Base-by-base conservation (phyloP, 2,888 invertebrate genomes). In the Fissipunctia ypsillon region DNA sequence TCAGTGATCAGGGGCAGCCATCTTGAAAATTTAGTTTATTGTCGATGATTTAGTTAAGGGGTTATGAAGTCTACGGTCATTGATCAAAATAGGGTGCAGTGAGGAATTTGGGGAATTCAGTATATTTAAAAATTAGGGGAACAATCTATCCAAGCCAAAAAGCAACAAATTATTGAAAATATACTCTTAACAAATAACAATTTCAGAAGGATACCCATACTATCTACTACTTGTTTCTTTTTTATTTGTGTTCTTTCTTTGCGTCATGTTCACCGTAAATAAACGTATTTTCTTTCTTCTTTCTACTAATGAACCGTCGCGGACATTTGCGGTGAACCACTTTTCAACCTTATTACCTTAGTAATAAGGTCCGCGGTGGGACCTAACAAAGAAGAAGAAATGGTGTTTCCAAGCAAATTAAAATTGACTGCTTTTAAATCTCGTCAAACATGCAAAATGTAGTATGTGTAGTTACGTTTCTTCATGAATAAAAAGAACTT, bases 41-140 rank as follows among this genome's bases (percentile, higher is more conserved):
- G 88, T 90, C 84, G 81, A 92, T 93, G 93, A 94, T 93, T 93
- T 93, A 94, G 88, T 81, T 87, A 89, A 89, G 90, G 80, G 91
- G 90, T 89, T 91, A 88, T 88, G 88, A 88, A 84, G 85, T 85
- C 83, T 88, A 84, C 84, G 88, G 87, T 87, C 84, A 85, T 88
- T 89, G 84, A 88, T 87, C 81, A 88, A 83, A 85, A 71, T 74
- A 78, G 80, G 81, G 69, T 81, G 59, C 28, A 56, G 52, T 43
- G 5, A 61, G 50, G 54, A 69, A 69, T 71, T 73, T 65, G 19
- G 14, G 45, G 14, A 68, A 65, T 83, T 60, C 16, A 28, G 28
- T 28, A 22, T 57, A n/a, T 57, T 38, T 28, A 2, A 41, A 12
- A 50, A 63, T 31, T 31, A 54, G 64, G 28, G 35, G 52, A 54